Evolutionary conservation across 2,888 invertebrate genomes (phyloP).

Genomic region (Agrilus mali): DNA sequence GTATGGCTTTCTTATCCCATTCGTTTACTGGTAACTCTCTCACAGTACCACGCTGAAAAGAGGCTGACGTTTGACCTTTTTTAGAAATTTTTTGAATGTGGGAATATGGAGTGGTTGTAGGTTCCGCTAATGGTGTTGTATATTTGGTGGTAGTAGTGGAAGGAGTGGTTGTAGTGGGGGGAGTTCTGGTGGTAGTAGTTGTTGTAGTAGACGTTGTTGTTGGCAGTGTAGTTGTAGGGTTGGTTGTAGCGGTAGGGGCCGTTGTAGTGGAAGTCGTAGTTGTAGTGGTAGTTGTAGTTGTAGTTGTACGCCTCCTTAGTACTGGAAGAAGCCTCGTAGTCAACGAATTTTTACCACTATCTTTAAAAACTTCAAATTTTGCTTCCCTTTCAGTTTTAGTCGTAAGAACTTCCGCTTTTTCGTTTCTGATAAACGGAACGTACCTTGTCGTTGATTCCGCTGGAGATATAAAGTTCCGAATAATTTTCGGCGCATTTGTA

Average conservation of each 20-base stretch:
- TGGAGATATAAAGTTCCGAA: conserved; percentile 30
- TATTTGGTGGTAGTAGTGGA: not conserved
- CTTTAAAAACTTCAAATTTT: not conserved
- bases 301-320: too few relatives aligned
- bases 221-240: too few relatives aligned
- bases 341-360: too few relatives aligned
- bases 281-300: too few relatives aligned
- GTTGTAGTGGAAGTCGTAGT: too few relatives aligned
- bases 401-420: conserved; percentile 10
- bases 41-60: not conserved
- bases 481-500: conserved; percentile 62
- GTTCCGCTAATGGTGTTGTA: conserved; percentile 2
- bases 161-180: not conserved
- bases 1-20: not conserved
- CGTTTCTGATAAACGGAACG: conserved; percentile 28
- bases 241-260: too few relatives aligned
- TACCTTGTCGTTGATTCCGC: conserved; percentile 21
- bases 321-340: too few relatives aligned
- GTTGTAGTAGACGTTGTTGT: too few relatives aligned
- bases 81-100: conserved; percentile 29
- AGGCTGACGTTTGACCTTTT: not conserved
- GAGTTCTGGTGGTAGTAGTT: not conserved
- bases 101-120: conserved; percentile 22
- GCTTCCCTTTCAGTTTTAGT: not conserved
- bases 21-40: conserved; percentile 7